Conservation (phyloP, 2,113 vertebrate species). For the Vulpes lagopus region DNA sequence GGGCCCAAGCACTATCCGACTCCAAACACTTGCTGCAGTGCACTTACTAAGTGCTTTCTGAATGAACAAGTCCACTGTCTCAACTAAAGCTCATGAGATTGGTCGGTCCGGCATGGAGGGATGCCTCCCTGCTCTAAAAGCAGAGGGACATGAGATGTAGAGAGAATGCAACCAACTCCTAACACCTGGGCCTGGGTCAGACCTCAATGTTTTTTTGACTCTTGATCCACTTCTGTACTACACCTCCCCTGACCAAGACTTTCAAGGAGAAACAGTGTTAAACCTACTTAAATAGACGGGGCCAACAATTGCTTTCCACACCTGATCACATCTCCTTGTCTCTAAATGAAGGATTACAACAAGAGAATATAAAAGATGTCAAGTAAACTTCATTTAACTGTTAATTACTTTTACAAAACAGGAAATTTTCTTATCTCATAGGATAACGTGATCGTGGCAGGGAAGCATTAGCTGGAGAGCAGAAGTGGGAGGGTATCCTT, state of each 20-base stretch:
- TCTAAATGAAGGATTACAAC: not conserved
- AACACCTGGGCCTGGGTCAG: too few relatives aligned
- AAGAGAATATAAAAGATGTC: not conserved
- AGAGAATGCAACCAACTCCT: not conserved
- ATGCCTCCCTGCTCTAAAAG: too few relatives aligned
- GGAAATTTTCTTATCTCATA: not conserved
- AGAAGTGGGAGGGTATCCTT: not conserved
- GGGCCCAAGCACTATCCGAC: not conserved
- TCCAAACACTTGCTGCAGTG: not conserved
- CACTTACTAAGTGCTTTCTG: not conserved
- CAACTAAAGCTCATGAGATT: fast-evolving
- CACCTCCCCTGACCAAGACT: not conserved
- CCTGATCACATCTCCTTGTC: not conserved
- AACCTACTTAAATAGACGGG: not conserved
- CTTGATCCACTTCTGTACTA: not conserved
- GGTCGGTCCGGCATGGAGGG: not conserved
- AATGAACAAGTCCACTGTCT: not conserved
- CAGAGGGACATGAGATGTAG: not conserved
- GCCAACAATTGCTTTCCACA: not conserved
- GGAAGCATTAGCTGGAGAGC: not conserved
- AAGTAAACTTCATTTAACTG: not conserved
- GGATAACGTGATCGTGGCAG: not conserved
- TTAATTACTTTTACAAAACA: not conserved
- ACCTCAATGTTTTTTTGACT: not conserved
- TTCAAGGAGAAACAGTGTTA: not conserved